Base-by-base conservation (phyloP, 2,113 vertebrate species). In the Henicopernis longicauda region DNA sequence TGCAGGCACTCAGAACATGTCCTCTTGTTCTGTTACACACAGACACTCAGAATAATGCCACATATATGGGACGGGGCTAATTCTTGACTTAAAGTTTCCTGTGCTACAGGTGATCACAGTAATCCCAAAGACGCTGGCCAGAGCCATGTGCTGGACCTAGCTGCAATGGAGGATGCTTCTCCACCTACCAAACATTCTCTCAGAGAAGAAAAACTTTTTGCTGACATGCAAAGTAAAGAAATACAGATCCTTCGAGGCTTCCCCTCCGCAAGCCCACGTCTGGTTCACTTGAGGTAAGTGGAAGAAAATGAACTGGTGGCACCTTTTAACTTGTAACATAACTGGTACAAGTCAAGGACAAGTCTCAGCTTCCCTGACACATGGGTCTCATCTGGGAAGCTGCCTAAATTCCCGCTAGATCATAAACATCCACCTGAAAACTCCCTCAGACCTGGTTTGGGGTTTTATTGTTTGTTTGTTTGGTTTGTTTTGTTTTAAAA, bases 221-320 rank as follows among this genome's bases (percentile, higher is more conserved):
- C 29, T 65, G 32, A 63, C 20, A 16, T 0, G 0, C 31, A 17
- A 44, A 81, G 59, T n/a, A 74, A 66, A 83, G 50, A 73, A 16
- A 42, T 38, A 4, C 27, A 44, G 66, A 50, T 15, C 34, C 13
- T 90, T 8, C 32, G 74, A 52, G 54, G 26, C 5, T 87, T 6
- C 16, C 3, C 29, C 25, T 47, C 54, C 22, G 16, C 4, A 5
- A 50, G 40, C 14, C 26, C 54, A 21, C 0, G 0, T 2, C 62
- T 67, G 20, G 19, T 32, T 82, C 52, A 34, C n/a, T 29, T 32
- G 19, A 47, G 45, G 23, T 49, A 36, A 93, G 36, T 12, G 49
- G 79, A 71, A 90, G 57, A 59, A 55, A 76, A 32, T 34, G 47
- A 92, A 76, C 44, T 47, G 47, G 21, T n/a, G 82, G n/a, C 49